Conservation (phyloP, 2,797 vertebrate genomes). For the Cossypha polioptera region DNA sequence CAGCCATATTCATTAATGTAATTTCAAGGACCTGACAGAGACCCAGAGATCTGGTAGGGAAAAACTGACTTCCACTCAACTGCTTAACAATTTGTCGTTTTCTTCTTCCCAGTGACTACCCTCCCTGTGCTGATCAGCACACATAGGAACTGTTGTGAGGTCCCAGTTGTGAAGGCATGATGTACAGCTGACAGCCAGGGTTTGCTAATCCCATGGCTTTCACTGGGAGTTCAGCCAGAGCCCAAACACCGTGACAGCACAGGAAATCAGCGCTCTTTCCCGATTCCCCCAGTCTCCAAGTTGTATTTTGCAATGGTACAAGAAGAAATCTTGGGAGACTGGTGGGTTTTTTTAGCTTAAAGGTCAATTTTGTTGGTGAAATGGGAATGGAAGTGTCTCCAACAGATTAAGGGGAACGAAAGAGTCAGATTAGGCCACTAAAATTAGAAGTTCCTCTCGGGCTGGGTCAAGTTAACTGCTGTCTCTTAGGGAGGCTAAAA, state of each 20-base stretch:
- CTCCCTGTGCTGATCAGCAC: not conserved
- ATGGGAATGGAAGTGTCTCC: not conserved
- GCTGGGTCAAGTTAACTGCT: not conserved
- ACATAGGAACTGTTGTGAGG: not conserved
- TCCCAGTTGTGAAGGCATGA: not conserved
- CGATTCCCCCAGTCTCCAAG: not conserved
- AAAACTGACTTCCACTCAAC: not conserved
- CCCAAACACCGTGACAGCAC: not conserved
- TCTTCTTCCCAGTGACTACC: rapidly evolving
- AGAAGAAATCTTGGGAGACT: not conserved
- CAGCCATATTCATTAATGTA: not conserved
- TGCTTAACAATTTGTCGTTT: not conserved
- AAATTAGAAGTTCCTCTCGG: not conserved
- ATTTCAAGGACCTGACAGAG: not conserved
- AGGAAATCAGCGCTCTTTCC: not conserved
- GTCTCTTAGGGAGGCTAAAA: not conserved
- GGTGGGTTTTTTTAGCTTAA: not conserved
- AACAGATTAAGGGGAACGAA: not conserved
- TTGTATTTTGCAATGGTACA: not conserved
- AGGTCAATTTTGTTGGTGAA: not conserved
- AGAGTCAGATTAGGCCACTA: not conserved
- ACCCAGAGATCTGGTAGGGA: not conserved
- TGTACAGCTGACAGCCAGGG: not conserved
- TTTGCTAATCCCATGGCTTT: not conserved
- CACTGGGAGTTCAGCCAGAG: not conserved